Percentiles rank a stretch among this genome's conserved stretches.
phyloP scores from a whole-genome alignment of 2,113 vertebrate species.

The Malaclemys terrapin region DNA sequence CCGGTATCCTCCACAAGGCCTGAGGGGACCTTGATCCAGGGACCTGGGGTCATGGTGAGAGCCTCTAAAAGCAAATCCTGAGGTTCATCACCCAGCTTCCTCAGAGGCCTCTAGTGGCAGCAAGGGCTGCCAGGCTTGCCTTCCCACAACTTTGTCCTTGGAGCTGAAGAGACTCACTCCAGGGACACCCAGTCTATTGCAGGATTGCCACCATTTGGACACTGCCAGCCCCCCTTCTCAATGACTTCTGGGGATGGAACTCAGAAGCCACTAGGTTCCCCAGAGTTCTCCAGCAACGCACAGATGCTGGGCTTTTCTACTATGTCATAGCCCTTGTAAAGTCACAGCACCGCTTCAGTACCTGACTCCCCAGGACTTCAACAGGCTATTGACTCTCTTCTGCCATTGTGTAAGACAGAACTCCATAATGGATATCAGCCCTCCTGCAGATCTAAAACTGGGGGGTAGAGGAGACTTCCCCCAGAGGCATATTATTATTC shows the following conservation, averaged over 20 bases:
- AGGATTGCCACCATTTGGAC: background rate
- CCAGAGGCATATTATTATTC: background rate
- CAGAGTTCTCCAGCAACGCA: background rate
- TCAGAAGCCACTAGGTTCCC: background rate
- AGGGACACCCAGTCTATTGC: background rate
- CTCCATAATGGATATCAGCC: background rate
- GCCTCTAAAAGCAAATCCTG: background rate
- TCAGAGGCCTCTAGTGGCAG: background rate
- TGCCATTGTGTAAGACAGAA: background rate
- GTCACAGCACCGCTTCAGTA: background rate
- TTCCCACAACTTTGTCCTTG: background rate
- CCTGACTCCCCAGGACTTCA: background rate
- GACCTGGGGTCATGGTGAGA: background rate
- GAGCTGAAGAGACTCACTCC: background rate
- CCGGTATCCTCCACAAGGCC: background rate
- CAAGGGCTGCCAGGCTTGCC: background rate
- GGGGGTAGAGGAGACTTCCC: background rate
- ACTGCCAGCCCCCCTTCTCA: rapidly evolving
- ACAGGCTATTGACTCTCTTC: background rate
- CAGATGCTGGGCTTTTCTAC: background rate
- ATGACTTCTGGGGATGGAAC: background rate
- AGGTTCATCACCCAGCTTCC: background rate
- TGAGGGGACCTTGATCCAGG: background rate
- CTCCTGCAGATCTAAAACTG: background rate
- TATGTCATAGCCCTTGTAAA: background rate